Conservation (phyloP, 2,113 vertebrate genomes). For the Sorex fumeus region DNA sequence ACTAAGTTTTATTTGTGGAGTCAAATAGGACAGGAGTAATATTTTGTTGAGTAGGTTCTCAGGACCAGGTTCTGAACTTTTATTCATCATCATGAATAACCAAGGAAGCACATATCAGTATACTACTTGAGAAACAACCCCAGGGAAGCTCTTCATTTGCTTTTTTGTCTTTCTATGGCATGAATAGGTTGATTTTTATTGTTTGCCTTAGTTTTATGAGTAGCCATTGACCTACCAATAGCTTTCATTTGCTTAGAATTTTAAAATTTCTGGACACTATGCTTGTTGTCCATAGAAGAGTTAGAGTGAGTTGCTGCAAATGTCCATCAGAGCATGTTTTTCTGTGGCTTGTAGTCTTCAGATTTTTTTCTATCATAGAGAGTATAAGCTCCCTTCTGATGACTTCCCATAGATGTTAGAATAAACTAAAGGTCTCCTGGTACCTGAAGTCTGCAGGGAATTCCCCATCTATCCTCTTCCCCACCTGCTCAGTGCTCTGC, state of each 20-base stretch:
- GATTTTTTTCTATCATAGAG: no score
- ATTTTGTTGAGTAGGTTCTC: background rate
- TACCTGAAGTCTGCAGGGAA: no score
- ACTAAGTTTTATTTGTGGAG: conserved; percentile 1
- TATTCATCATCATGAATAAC: background rate
- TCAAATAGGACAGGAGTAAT: background rate
- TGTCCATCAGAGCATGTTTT: background rate
- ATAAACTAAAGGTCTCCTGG: background rate
- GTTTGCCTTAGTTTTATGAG: background rate
- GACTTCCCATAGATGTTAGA: background rate
- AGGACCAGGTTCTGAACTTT: background rate
- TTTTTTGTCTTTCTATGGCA: background rate
- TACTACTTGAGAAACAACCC: background rate
- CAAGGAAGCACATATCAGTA: background rate
- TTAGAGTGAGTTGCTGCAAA: background rate
- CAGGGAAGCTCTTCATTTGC: background rate
- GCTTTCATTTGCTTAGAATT: conserved; percentile 1
- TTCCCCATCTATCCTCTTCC: no score
- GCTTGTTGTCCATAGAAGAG: background rate
- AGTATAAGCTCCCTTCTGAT: background rate
- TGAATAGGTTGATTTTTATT: background rate
- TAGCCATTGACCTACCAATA: background rate
- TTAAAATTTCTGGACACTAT: background rate
- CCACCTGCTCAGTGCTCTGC: no score
- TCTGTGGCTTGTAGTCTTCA: background rate